A percentile compares a stretch with the other conserved stretches of the same genome.
These are phyloP conservation scores for Coryphaenoides rupestris DNA, from an alignment of 2,113 vertebrate species.

Conservation along the genomic window DNA sequence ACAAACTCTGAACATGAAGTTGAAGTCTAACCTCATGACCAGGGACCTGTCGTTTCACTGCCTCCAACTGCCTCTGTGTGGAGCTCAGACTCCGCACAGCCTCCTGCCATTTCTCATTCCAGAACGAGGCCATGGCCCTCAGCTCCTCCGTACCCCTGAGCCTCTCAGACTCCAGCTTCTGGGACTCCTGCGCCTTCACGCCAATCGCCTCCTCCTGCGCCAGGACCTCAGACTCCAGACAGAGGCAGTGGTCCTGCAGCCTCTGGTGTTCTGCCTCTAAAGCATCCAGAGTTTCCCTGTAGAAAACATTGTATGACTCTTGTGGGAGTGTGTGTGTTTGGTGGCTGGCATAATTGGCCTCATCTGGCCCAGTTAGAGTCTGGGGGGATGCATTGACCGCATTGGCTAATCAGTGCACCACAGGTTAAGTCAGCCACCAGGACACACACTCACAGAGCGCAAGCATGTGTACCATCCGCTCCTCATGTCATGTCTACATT, in stretches of 20 bases:
- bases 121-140: constrained; percentile 53
- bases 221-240: constrained; percentile 46
- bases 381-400: too few species aligned
- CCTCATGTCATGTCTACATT: too few species aligned
- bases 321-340: too few species aligned
- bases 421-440: too few species aligned
- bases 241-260: constrained; percentile 45
- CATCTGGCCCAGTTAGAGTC: too few species aligned
- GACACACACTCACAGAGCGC: too few species aligned
- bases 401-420: too few species aligned
- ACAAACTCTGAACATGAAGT: too few species aligned
- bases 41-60: constrained; percentile 31
- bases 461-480: too few species aligned
- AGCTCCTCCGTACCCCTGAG: constrained; percentile 50
- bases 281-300: constrained; percentile 51
- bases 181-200: constrained; percentile 40
- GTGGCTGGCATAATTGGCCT: too few species aligned
- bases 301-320: too few species aligned
- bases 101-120: constrained; percentile 71
- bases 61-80: constrained; percentile 62
- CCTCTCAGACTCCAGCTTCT: constrained; percentile 32
- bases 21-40: constrained; percentile 33
- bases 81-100: constrained; percentile 54
- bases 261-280: constrained; percentile 57
- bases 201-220: constrained; percentile 43